Evolutionary conservation across 2,113 vertebrate species (phyloP).

Genomic region (Halcyon malimbica): DNA sequence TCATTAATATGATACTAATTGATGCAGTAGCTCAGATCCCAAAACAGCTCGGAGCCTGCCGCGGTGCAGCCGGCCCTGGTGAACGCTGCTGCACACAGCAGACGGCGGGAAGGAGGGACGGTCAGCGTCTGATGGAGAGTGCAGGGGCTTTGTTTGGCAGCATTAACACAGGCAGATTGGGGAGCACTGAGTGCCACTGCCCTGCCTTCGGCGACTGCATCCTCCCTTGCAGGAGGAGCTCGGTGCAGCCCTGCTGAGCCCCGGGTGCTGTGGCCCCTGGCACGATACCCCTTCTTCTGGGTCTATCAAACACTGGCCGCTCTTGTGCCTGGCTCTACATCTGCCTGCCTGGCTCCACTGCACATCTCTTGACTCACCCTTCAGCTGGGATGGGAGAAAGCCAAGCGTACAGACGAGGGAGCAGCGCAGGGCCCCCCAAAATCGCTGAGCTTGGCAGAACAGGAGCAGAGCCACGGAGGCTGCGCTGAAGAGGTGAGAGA

Average conservation of each 20-base stretch:
- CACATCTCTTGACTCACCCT: rapidly evolving
- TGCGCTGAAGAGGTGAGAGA: rapidly evolving
- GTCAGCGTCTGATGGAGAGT: not conserved
- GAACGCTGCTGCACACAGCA: not conserved
- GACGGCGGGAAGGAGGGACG: not conserved
- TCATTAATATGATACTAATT: not conserved
- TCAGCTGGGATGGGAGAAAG: not conserved
- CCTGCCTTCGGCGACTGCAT: not conserved
- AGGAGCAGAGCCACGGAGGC: rapidly evolving
- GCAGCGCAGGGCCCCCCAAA: rapidly evolving
- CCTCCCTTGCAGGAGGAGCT: rapidly evolving
- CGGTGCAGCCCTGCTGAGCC: not conserved
- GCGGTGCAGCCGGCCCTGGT: rapidly evolving
- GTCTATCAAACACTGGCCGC: not conserved
- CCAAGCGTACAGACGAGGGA: rapidly evolving
- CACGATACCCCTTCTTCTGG: rapidly evolving
- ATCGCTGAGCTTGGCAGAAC: not conserved
- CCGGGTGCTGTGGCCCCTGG: rapidly evolving
- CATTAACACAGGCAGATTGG: not conserved
- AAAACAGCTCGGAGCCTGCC: not conserved
- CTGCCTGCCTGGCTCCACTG: rapidly evolving
- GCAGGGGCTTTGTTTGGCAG: not conserved
- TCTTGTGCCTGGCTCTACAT: not conserved
- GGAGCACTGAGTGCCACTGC: not conserved
- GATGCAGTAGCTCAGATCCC: not conserved